Evolutionary conservation across 2,888 invertebrate species (phyloP).

Genomic region (Clepsis dumicolana): DNA sequence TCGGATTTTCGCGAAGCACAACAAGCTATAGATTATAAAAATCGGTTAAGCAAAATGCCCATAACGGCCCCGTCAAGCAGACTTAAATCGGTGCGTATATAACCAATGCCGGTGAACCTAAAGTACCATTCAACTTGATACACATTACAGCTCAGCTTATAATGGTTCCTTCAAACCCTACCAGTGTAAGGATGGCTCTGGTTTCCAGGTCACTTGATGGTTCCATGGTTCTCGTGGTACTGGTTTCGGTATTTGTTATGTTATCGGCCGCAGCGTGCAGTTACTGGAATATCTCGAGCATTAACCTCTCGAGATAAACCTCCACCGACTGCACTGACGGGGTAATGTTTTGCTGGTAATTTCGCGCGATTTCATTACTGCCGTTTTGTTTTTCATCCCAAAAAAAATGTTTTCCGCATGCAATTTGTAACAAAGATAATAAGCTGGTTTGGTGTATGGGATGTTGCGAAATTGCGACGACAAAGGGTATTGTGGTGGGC

Average conservation of each 20-base stretch:
- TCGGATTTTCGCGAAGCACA: background rate
- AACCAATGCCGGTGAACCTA: constrained; percentile 13
- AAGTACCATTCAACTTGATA: background rate
- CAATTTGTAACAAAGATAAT: constrained; percentile 2
- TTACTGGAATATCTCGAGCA: constrained; percentile 15
- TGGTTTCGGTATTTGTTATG: constrained; percentile 28
- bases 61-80: constrained; percentile 40
- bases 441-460: background rate
- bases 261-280: constrained; percentile 30
- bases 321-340: constrained; percentile 8
- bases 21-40: constrained; percentile 36
- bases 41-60: constrained; percentile 42
- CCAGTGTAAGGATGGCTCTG: constrained; percentile 5
- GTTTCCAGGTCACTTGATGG: background rate
- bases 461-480: background rate
- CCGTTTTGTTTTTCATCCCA: constrained; percentile 8
- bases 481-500: constrained; percentile 5
- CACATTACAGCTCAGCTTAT: background rate
- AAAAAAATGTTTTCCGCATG: background rate
- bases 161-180: background rate
- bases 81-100: constrained; percentile 30
- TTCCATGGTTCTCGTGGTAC: background rate
- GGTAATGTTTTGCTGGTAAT: constrained; percentile 10
- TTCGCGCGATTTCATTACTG: background rate
- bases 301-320: constrained; percentile 13